phyloP scores from a whole-genome alignment of 2,113 vertebrate species.

The Zapornia atra region DNA sequence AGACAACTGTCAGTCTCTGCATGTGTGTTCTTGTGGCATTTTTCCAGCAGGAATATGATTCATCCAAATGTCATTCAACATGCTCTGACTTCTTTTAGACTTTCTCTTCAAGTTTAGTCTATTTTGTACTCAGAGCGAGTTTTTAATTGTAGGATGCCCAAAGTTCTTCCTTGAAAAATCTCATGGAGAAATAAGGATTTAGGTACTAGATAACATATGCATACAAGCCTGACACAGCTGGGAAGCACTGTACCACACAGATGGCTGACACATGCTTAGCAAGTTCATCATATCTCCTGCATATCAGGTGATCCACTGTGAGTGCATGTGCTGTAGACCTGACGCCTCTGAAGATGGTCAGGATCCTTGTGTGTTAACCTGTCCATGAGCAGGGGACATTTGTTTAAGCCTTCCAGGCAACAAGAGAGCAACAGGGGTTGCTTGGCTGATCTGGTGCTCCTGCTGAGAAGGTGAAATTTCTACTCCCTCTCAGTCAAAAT shows the following conservation, averaged over 20 bases:
- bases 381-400: background rate
- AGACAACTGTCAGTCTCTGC: background rate
- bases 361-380: background rate
- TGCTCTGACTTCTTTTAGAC: background rate
- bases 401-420: background rate
- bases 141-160: background rate
- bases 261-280: background rate
- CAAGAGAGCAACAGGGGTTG: background rate
- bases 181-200: background rate
- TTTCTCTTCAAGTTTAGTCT: conserved; percentile 4
- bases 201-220: background rate
- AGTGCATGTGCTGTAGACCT: background rate
- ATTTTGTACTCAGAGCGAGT: background rate
- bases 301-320: background rate
- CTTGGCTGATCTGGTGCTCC: background rate
- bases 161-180: background rate
- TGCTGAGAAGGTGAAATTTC: background rate
- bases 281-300: background rate
- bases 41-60: background rate
- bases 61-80: background rate
- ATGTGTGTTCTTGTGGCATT: fast-evolving
- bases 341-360: fast-evolving
- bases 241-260: background rate
- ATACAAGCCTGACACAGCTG: background rate
- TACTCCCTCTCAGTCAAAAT: background rate